Evolutionary conservation across 2,113 vertebrate genomes (phyloP).

Genomic region (Mirounga angustirostris): DNA sequence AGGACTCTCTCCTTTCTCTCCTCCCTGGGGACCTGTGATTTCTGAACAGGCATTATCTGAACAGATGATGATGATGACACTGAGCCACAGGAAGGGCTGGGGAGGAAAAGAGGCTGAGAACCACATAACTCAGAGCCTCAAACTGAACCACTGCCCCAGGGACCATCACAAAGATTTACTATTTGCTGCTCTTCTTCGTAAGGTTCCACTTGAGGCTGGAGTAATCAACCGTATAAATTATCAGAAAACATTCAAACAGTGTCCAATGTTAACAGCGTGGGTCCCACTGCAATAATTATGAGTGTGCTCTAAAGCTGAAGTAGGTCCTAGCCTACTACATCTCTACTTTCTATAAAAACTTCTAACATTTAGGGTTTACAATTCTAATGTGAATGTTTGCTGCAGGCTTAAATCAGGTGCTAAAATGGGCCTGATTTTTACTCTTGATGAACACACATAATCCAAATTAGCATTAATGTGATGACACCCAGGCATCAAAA

Average conservation of each 20-base stretch:
- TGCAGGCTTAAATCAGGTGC: slow-evolving; percentile 58
- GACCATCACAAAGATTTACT: slow-evolving; percentile 61
- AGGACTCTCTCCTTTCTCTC: slow-evolving; percentile 62
- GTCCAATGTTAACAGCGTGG: slow-evolving; percentile 23
- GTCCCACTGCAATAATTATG: slow-evolving; percentile 45
- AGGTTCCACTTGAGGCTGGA: slow-evolving; percentile 58
- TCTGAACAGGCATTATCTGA: slow-evolving; percentile 73
- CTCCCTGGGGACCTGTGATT: slow-evolving; percentile 17
- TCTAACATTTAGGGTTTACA: slow-evolving; percentile 7
- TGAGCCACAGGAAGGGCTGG: slow-evolving; percentile 24
- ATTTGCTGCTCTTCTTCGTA: neutral
- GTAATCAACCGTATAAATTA: slow-evolving; percentile 68
- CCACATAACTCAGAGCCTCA: slow-evolving; percentile 70
- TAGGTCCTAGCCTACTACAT: neutral
- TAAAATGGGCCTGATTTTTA: slow-evolving; percentile 51
- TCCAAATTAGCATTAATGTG: slow-evolving; percentile 52
- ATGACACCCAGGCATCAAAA: slow-evolving; percentile 36
- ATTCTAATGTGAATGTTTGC: slow-evolving; percentile 48
- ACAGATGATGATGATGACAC: slow-evolving; percentile 58
- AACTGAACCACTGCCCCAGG: slow-evolving; percentile 57
- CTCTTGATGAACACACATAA: slow-evolving; percentile 42
- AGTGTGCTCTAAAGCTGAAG: neutral
- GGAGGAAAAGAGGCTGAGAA: slow-evolving; percentile 53
- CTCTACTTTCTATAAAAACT: slow-evolving; percentile 31
- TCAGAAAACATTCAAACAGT: slow-evolving; percentile 40